phyloP scores from a whole-genome alignment of 2,113 vertebrate species.

The Laterallus jamaicensis region DNA sequence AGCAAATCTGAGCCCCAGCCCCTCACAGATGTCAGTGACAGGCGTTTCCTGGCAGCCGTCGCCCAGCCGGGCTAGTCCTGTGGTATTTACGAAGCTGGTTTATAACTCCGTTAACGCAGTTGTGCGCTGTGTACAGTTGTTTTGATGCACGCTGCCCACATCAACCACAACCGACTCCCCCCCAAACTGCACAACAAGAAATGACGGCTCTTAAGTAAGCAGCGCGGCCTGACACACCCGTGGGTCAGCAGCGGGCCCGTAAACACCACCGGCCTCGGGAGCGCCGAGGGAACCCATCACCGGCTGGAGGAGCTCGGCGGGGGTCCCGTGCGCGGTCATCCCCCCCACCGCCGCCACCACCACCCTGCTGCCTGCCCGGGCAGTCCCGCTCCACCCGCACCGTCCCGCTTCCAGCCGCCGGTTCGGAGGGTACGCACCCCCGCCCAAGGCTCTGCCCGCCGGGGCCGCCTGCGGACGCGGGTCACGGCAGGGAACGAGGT shows the following conservation, averaged over 20 bases:
- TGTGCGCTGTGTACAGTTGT: accelerated
- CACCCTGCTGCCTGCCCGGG: neutral
- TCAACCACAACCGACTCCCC: neutral
- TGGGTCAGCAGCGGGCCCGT: neutral
- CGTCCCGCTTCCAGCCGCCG: too few species aligned
- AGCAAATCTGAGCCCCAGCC: neutral
- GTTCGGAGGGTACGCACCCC: too few species aligned
- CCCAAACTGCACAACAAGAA: neutral
- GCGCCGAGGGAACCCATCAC: neutral
- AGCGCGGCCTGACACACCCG: neutral
- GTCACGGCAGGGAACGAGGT: neutral
- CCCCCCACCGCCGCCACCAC: too few species aligned
- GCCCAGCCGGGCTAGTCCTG: accelerated
- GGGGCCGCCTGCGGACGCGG: neutral
- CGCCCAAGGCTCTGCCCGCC: neutral
- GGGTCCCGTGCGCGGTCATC: too few species aligned
- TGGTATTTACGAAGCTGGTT: neutral
- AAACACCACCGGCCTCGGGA: neutral
- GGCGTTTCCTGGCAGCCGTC: neutral
- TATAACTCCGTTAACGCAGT: neutral
- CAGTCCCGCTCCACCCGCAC: too few species aligned
- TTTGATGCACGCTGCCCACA: neutral
- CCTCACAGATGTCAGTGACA: accelerated
- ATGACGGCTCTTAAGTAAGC: accelerated
- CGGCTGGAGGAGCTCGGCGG: neutral